Percentiles rank a stretch among this genome's conserved stretches.
These are phyloP conservation scores for Julus scanicus DNA, from an alignment of 2,888 invertebrate genomes.

Conservation along the genomic window DNA sequence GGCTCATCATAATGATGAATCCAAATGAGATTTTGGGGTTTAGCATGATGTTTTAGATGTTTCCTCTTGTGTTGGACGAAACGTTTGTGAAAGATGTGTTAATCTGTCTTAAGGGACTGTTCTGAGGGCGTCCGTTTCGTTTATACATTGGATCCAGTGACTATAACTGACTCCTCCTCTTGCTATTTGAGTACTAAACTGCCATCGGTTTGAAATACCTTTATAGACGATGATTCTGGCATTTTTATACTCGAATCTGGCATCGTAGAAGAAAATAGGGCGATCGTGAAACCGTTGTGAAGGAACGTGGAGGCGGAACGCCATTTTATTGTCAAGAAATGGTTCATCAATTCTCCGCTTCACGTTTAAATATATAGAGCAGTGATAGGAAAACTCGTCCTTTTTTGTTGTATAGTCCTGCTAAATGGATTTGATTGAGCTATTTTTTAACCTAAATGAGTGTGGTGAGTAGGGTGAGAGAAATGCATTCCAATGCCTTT, in stretches of 20 bases:
- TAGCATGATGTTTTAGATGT: background rate
- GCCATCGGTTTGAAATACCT: background rate
- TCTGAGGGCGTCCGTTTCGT: background rate
- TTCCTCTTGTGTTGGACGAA: background rate
- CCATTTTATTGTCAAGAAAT: conserved; percentile 42
- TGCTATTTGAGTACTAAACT: background rate
- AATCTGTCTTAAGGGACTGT: background rate
- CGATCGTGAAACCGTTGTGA: conserved; percentile 8
- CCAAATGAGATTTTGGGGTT: background rate
- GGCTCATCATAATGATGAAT: background rate
- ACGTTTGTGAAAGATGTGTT: background rate
- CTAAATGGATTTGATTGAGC: conserved; percentile 39
- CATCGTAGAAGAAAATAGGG: conserved; percentile 27
- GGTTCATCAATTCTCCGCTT: conserved; percentile 35
- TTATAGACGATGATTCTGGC: background rate
- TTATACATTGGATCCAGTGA: background rate
- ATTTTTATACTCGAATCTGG: conserved; percentile 24
- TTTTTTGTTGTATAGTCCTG: background rate
- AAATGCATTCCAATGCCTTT: background rate
- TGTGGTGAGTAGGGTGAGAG: background rate
- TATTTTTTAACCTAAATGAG: conserved; percentile 17
- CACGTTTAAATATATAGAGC: conserved; percentile 22
- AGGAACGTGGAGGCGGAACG: conserved; percentile 6
- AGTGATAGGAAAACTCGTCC: conserved; percentile 18
- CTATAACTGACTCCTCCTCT: background rate